Conservation (phyloP, 2,888 invertebrate genomes). For the Gymnoscelis rufifasciata region DNA sequence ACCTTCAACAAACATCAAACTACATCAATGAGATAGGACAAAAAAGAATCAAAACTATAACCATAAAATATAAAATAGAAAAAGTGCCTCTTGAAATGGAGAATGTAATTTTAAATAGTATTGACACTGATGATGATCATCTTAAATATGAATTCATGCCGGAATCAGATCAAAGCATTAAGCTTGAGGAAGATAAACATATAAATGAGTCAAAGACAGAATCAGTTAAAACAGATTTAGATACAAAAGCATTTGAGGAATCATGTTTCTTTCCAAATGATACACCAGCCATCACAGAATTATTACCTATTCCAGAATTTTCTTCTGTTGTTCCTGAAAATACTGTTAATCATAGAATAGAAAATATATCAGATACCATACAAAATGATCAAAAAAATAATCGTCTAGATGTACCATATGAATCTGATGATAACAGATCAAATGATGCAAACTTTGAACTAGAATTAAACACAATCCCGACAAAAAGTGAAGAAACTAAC, state of each 20-base stretch:
- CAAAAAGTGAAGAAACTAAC: not conserved
- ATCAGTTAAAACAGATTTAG: not conserved
- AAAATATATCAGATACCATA: not conserved
- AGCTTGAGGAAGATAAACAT: not conserved
- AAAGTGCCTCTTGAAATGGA: constrained; percentile 21
- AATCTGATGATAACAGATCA: constrained; percentile 2
- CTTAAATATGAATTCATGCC: constrained; percentile 13
- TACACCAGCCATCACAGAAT: not conserved
- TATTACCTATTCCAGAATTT: not conserved
- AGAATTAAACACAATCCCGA: not conserved
- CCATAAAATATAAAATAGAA: constrained; percentile 20
- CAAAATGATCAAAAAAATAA: not conserved
- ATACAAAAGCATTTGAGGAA: not conserved
- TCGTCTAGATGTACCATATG: not conserved
- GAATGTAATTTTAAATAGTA: constrained; percentile 12
- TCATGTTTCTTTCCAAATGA: not conserved
- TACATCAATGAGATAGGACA: constrained; percentile 24
- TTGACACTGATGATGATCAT: constrained; percentile 5
- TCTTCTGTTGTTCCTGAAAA: not conserved
- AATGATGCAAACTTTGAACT: not conserved
- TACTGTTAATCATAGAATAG: not conserved
- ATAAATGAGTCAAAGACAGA: not conserved
- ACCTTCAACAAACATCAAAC: constrained; percentile 40
- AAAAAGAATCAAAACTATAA: constrained; percentile 37
- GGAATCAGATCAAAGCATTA: constrained; percentile 1